These are phyloP conservation scores for Syngnathoides biaculeatus DNA, from an alignment of 2,113 vertebrate genomes.

Conservation along the genomic window DNA sequence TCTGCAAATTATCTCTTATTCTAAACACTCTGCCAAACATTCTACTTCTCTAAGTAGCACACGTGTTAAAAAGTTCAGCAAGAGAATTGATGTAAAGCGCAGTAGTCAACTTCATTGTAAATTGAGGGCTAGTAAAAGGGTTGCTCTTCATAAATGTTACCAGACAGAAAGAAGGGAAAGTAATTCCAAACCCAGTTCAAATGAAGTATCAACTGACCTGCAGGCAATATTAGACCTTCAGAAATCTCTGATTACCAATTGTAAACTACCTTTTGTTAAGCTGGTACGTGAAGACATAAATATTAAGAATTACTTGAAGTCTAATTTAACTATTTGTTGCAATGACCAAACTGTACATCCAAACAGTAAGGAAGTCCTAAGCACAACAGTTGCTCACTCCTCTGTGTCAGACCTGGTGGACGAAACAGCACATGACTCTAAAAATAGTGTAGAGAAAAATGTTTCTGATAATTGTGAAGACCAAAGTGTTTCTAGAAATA, in stretches of 20 bases:
- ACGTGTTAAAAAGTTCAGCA: constrained; percentile 21
- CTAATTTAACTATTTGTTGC: constrained; percentile 10
- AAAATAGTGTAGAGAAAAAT: not conserved
- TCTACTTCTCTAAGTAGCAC: constrained; percentile 2
- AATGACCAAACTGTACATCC: constrained; percentile 10
- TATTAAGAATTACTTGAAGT: constrained; percentile 22
- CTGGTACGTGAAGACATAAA: constrained; percentile 52
- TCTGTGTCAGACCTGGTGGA: constrained; percentile 15
- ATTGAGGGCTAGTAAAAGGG: not conserved
- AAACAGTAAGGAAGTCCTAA: constrained; percentile 20
- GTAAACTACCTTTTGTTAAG: constrained; percentile 55
- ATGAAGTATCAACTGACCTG: constrained; percentile 15
- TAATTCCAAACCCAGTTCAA: not conserved
- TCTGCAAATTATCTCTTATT: constrained; percentile 2
- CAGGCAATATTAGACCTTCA: constrained; percentile 29
- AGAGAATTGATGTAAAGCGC: not conserved
- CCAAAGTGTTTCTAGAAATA: not conserved
- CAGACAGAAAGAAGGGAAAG: constrained; percentile 19
- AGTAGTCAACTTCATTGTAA: constrained; percentile 18
- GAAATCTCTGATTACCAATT: constrained; percentile 37
- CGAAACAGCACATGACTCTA: not conserved
- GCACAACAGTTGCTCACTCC: not conserved
- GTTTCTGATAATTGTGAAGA: not conserved
- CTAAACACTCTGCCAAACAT: not conserved
- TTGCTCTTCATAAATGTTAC: constrained; percentile 5